phyloP scores from a whole-genome alignment of 1,140 invertebrate species.

The Tenebrio molitor region DNA sequence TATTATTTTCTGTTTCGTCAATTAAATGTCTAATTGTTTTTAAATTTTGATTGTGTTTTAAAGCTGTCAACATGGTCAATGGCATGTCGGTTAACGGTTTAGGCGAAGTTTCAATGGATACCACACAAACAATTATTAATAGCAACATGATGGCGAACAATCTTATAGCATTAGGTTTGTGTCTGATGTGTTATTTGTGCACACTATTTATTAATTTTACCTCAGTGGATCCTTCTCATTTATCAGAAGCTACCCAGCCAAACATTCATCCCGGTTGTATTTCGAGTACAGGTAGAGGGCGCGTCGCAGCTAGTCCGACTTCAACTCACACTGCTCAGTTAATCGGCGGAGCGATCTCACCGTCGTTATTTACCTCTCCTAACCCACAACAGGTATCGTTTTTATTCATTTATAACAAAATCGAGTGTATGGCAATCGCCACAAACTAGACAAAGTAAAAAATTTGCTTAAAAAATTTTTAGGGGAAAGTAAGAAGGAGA shows the following conservation, averaged over 20 bases:
- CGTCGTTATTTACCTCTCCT: slow-evolving; percentile 73
- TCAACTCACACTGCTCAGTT: slow-evolving; percentile 77
- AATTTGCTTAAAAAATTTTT: not conserved
- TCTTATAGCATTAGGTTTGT: slow-evolving; percentile 64
- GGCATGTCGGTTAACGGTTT: slow-evolving; percentile 84
- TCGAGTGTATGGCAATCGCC: too few species aligned
- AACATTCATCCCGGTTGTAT: slow-evolving; percentile 77
- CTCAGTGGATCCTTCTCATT: slow-evolving; percentile 56
- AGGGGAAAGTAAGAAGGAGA: slow-evolving; percentile 10
- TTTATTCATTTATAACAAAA: not conserved
- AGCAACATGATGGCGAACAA: slow-evolving; percentile 70
- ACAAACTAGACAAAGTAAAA: not conserved
- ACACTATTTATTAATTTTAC: slow-evolving; percentile 10
- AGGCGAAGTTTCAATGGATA: slow-evolving; percentile 80
- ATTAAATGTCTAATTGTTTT: too few species aligned
- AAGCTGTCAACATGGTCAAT: slow-evolving; percentile 84
- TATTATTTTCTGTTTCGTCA: not conserved
- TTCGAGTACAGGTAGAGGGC: slow-evolving; percentile 73
- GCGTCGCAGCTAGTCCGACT: slow-evolving; percentile 73
- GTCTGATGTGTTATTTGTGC: slow-evolving; percentile 2
- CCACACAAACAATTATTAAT: slow-evolving; percentile 69
- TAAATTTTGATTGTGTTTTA: slow-evolving; percentile 53
- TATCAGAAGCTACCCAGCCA: slow-evolving; percentile 69
- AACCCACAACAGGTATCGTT: slow-evolving; percentile 55
- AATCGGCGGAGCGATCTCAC: slow-evolving; percentile 81